phyloP scores from a whole-genome alignment of 2,113 vertebrate species.

The Leuciscus idus region DNA sequence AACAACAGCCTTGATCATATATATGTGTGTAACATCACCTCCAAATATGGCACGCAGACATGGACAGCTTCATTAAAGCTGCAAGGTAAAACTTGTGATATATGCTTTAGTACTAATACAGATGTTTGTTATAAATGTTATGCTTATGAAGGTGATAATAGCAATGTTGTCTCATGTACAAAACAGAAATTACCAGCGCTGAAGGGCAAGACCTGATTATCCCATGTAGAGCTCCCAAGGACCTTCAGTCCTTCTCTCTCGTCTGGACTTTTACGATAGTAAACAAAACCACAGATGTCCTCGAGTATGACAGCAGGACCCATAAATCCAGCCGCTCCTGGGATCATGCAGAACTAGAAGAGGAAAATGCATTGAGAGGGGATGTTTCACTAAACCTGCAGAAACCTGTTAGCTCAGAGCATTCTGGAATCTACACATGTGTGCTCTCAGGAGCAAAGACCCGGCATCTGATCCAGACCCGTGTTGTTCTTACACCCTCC shows the following conservation, averaged over 20 bases:
- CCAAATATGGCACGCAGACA: slow-evolving; percentile 51
- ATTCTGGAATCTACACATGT: slow-evolving; percentile 57
- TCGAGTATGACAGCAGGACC: slow-evolving; percentile 47
- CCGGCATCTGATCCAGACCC: slow-evolving; percentile 40
- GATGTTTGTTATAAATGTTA: background rate
- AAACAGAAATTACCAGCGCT: slow-evolving; percentile 36
- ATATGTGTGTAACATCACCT: slow-evolving; percentile 64
- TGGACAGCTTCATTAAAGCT: slow-evolving; percentile 69
- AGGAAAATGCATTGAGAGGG: slow-evolving; percentile 24
- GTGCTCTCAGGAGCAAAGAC: slow-evolving; percentile 24
- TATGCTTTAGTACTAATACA: background rate
- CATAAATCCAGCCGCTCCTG: background rate
- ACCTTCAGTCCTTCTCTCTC: slow-evolving; percentile 51
- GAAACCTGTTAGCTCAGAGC: slow-evolving; percentile 19
- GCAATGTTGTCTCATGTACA: background rate
- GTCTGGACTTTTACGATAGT: slow-evolving; percentile 53
- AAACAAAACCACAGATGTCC: slow-evolving; percentile 32
- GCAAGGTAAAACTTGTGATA: slow-evolving; percentile 60
- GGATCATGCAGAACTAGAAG: slow-evolving; percentile 34
- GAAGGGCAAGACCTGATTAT: slow-evolving; percentile 47
- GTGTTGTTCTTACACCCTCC: slow-evolving; percentile 24
- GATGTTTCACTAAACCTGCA: slow-evolving; percentile 53
- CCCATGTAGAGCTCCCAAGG: slow-evolving; percentile 53
- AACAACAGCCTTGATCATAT: slow-evolving; percentile 51
- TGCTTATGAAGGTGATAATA: background rate